phyloP scores from a whole-genome alignment of 2,888 invertebrate species.

The Melinaea marsaeus region DNA sequence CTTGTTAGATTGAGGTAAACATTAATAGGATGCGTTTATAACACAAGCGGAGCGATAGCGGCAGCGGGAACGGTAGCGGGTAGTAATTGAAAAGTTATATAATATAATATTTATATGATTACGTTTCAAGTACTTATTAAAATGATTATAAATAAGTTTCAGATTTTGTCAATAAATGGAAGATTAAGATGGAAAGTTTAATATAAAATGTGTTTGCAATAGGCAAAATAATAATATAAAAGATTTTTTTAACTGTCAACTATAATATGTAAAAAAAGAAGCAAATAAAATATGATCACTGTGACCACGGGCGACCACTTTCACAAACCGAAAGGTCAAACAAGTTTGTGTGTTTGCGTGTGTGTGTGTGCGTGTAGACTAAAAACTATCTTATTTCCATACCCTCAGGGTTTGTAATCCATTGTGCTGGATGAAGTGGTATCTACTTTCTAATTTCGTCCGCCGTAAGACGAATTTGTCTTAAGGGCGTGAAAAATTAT shows the following conservation, averaged over 20 bases:
- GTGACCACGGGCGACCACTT: slow-evolving; percentile 44
- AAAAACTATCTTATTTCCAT: slow-evolving; percentile 22
- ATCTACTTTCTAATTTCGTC: slow-evolving; percentile 63
- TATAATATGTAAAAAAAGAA: background rate
- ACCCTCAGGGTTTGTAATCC: slow-evolving; percentile 13
- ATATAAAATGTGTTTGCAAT: too few relatives aligned
- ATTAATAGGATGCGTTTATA: background rate
- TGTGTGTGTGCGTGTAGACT: slow-evolving; percentile 33
- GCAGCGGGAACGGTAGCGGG: slow-evolving; percentile 17
- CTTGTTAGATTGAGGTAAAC: slow-evolving; percentile 20
- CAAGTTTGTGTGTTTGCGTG: slow-evolving; percentile 38
- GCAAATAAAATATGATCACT: slow-evolving; percentile 17
- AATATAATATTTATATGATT: background rate
- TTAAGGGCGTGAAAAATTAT: slow-evolving; percentile 21
- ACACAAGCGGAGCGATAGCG: background rate
- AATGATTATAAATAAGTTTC: too few relatives aligned
- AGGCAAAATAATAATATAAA: background rate
- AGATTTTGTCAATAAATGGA: too few relatives aligned
- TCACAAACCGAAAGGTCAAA: slow-evolving; percentile 68
- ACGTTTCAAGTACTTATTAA: background rate
- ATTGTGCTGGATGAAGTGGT: slow-evolving; percentile 42
- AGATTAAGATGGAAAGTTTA: too few relatives aligned
- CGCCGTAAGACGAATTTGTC: slow-evolving; percentile 16
- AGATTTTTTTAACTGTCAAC: background rate
- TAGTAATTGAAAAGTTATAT: background rate